Base-by-base conservation (phyloP, 2,113 vertebrate species). In the Chloebia gouldiae region DNA sequence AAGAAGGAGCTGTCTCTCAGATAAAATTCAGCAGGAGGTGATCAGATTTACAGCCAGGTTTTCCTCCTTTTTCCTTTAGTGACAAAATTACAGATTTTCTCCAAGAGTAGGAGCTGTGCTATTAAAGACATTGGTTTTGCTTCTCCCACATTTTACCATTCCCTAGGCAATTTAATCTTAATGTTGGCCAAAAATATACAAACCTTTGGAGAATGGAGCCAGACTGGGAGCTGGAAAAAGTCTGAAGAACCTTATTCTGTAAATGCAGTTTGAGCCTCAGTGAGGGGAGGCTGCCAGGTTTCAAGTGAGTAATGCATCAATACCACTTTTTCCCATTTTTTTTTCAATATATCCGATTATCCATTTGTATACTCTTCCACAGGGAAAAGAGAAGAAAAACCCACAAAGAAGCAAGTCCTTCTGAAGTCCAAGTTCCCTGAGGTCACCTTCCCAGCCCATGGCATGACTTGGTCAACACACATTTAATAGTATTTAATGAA, bases 321-420 rank as follows among this genome's bases (percentile, higher is more conserved):
- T 63, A 80, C n/a, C n/a, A 54, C 25, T 28, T 25, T 20, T 5
- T 4, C 53, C 27, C 7, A 0, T 3, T 2, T 3, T 33, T 45
- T 51, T 78, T 59, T 61, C 7, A 71, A 61, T 37, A 23, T 23
- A 76, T 57, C 11, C 54, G 60, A 69, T 75, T 42, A 81, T 50
- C 30, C 33, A 42, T 89, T 83, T 84, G 10, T 37, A 19, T n/a
- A 24, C 25, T 39, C 35, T 81, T 56, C 45, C 54, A 57, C 9
- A 10, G 13, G 47, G 78, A 42, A 87, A 81, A 33, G 27, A 79
- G 30, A 54, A 50, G 25, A 35, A 47, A 80, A 71, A 13, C n/a
- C 10, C 40, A 27, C 33, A 64, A 30, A 47, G 49, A 68, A 85
- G 23, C 71, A 81, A 33, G 6, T 68, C 18, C 33, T 57, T 30